Conservation (phyloP, 2,113 vertebrate species). For the Malurus elegans region DNA sequence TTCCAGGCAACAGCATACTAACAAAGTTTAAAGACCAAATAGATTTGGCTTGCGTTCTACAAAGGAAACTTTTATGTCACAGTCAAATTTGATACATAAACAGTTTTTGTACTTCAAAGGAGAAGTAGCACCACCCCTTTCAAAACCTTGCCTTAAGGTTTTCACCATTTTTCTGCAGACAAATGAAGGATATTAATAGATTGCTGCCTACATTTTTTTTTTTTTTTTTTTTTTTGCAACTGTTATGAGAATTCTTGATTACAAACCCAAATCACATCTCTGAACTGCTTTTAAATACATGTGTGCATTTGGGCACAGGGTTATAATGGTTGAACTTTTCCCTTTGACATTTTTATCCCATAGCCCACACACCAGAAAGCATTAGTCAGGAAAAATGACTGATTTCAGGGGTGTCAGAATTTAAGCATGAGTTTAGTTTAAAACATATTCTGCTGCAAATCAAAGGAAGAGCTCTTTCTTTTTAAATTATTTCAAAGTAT, state of each 20-base stretch:
- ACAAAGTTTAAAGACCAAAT: background rate
- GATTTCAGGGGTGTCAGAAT: background rate
- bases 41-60: background rate
- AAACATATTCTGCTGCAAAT: background rate
- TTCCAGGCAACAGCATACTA: background rate
- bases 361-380: background rate
- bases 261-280: background rate
- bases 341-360: background rate
- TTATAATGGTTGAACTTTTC: background rate
- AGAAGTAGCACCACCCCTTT: background rate
- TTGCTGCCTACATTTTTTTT: background rate
- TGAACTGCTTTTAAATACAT: background rate
- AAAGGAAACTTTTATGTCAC: background rate
- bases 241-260: background rate
- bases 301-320: accelerated
- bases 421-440: background rate
- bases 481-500: background rate
- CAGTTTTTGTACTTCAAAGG: background rate
- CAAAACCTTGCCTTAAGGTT: background rate
- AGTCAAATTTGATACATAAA: background rate
- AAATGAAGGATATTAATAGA: background rate
- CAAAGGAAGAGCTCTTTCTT: background rate
- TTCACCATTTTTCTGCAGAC: background rate
- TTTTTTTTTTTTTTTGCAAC: background rate
- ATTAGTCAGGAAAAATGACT: background rate